Conservation (phyloP, 2,797 vertebrate genomes). For the Sebastes nivosus region DNA sequence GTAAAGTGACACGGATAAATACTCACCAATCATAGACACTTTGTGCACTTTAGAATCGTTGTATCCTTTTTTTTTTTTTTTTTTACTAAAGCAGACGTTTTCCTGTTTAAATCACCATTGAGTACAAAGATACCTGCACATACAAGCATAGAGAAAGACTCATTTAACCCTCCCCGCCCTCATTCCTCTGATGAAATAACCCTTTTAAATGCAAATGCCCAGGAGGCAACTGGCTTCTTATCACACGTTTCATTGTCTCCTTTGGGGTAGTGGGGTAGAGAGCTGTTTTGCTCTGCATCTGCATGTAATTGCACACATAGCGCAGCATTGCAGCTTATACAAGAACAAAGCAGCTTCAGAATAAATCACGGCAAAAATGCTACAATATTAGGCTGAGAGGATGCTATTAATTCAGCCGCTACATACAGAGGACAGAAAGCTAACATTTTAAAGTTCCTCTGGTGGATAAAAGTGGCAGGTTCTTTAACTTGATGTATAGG, state of each 20-base stretch:
- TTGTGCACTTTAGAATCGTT: constrained; percentile 47
- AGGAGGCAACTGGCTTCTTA: constrained; percentile 61
- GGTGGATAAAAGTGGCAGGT: constrained; percentile 23
- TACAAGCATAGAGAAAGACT: constrained; percentile 52
- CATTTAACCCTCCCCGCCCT: constrained; percentile 50
- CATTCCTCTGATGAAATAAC: constrained; percentile 51
- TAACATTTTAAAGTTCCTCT: constrained; percentile 42
- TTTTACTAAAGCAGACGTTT: constrained; percentile 64
- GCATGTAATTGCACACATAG: constrained; percentile 59
- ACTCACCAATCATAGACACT: constrained; percentile 46
- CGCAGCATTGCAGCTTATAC: constrained; percentile 30
- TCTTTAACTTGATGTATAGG: constrained; percentile 24
- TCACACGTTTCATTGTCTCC: constrained; percentile 67
- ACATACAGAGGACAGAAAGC: not conserved
- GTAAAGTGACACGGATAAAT: constrained; percentile 60
- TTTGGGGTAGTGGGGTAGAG: constrained; percentile 30
- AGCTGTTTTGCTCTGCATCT: constrained; percentile 59
- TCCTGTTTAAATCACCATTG: constrained; percentile 56
- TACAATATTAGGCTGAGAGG: constrained; percentile 18
- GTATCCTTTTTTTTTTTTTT: not conserved
- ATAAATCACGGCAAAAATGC: constrained; percentile 40
- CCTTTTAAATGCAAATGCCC: constrained; percentile 79
- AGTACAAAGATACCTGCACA: constrained; percentile 53
- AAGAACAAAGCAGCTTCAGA: constrained; percentile 43
- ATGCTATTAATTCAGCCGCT: constrained; percentile 27